Conservation (phyloP, 2,797 vertebrate genomes). For the Pseudochirops corinnae region DNA sequence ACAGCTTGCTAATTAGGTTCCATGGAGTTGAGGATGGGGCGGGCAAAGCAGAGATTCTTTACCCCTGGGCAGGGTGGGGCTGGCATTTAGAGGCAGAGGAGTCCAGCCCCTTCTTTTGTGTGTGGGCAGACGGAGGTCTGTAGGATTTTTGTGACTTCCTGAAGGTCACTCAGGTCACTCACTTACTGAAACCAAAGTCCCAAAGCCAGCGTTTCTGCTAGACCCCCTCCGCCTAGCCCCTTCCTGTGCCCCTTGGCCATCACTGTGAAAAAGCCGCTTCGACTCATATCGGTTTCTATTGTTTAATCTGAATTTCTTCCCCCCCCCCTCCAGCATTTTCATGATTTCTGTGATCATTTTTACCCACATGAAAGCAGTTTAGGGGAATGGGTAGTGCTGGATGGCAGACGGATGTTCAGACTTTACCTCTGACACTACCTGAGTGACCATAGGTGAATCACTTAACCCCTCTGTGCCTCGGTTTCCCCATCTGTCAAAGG, state of each 20-base stretch:
- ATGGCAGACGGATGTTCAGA: not conserved
- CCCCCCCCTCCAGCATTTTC: not conserved
- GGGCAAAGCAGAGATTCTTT: not conserved
- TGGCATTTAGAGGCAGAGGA: too few relatives aligned
- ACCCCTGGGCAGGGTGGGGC: too few relatives aligned
- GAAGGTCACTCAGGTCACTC: not conserved
- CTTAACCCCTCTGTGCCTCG: not conserved
- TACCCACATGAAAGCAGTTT: not conserved
- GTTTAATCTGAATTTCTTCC: not conserved
- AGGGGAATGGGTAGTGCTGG: not conserved
- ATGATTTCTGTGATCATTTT: not conserved
- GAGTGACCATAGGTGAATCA: not conserved
- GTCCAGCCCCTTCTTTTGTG: not conserved
- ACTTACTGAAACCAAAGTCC: too few relatives aligned
- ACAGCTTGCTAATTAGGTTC: not conserved
- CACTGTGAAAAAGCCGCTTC: not conserved
- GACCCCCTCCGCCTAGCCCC: too few relatives aligned
- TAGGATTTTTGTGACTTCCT: not conserved
- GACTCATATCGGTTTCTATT: not conserved
- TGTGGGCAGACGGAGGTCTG: not conserved
- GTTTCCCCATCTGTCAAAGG: not conserved
- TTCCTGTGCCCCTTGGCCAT: not conserved
- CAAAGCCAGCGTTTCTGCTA: too few relatives aligned
- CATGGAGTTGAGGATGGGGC: accelerated
- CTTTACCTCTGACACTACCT: not conserved